Percentiles rank a stretch among this genome's conserved stretches.
Conservation (phyloP, 2,797 vertebrate species). For the Crypturellus tataupa region DNA sequence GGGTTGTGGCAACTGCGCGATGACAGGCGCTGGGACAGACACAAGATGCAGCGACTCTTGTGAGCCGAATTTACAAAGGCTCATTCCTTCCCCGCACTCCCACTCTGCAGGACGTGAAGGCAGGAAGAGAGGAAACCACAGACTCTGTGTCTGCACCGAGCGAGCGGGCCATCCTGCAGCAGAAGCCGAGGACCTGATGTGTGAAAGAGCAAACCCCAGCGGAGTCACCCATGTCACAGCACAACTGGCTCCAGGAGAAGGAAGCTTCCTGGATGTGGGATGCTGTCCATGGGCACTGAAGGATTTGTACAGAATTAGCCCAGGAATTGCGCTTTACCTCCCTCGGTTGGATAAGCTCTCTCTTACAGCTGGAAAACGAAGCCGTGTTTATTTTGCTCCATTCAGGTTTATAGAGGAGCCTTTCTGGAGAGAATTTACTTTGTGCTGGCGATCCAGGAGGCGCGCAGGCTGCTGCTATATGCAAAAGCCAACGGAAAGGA, state of each 20-base stretch:
- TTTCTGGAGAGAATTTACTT: neutral
- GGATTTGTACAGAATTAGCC: neutral
- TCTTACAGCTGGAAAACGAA: neutral
- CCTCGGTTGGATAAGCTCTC: neutral
- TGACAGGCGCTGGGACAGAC: constrained; percentile 43
- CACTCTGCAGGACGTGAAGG: constrained; percentile 56
- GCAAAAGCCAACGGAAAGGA: neutral
- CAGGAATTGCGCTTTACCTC: neutral
- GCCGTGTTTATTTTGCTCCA: neutral
- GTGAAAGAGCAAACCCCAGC: neutral
- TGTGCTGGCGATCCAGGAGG: neutral
- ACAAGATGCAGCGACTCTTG: constrained; percentile 42
- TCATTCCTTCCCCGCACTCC: constrained; percentile 35
- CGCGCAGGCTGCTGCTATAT: neutral
- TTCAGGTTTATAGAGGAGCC: neutral
- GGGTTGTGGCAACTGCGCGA: neutral
- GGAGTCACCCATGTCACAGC: neutral
- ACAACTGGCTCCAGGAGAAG: neutral
- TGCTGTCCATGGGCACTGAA: neutral
- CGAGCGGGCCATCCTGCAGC: constrained; percentile 14
- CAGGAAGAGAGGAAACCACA: constrained; percentile 72
- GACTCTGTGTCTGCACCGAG: constrained; percentile 66
- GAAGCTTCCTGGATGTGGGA: neutral
- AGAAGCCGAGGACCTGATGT: neutral
- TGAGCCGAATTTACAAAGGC: constrained; percentile 53